Percentiles rank a stretch among this genome's conserved stretches.
Evolutionary conservation across 2,797 vertebrate species (phyloP).

Genomic region (Lemur catta): DNA sequence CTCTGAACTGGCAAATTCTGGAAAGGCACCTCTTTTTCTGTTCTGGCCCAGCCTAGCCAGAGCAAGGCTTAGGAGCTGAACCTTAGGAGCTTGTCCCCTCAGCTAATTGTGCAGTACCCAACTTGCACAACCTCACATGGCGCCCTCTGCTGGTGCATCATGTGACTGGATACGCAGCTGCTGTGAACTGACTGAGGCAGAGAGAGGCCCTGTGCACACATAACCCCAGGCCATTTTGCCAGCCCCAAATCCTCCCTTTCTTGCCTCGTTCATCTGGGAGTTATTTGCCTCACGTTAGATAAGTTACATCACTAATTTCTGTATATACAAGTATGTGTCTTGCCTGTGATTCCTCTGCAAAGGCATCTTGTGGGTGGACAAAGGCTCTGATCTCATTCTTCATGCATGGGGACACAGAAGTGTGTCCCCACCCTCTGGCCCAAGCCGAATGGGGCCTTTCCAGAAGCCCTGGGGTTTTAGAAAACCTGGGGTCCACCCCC

Average conservation of each 20-base stretch:
- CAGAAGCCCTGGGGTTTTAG: not conserved
- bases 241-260: not conserved
- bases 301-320: not conserved
- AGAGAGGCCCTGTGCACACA: accelerated
- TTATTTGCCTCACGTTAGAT: not conserved
- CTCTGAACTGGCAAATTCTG: not conserved
- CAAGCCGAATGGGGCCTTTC: not conserved
- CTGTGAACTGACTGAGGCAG: not conserved
- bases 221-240: not conserved
- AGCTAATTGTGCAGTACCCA: not conserved
- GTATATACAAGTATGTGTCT: not conserved
- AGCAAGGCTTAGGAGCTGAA: not conserved
- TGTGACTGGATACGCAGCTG: accelerated
- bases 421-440: not conserved
- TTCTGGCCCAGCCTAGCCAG: not conserved
- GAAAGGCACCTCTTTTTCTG: not conserved
- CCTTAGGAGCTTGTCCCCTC: not conserved
- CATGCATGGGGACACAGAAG: not conserved
- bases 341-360: not conserved
- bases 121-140: not conserved
- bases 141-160: too few relatives aligned
- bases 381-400: not conserved
- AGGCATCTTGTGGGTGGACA: not conserved
- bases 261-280: not conserved
- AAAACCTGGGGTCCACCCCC: not conserved